Base-by-base conservation (phyloP, 1,140 invertebrate species). In the Reticulitermes speratus region DNA sequence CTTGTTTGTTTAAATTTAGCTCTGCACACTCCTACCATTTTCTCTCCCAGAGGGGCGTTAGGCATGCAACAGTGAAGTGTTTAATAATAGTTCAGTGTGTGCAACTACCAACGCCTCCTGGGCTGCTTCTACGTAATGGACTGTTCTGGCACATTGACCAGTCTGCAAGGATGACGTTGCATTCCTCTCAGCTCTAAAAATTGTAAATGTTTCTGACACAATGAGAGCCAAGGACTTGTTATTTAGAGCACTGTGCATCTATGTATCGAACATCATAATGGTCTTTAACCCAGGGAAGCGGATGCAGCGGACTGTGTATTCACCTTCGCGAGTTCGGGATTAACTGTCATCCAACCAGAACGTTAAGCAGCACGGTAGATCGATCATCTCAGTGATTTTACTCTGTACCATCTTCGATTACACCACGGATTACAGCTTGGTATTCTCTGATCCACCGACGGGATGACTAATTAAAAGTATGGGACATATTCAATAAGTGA, bases 121-220 rank as follows among this genome's bases (percentile, higher is more conserved):
- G 65, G n/a, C 65, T 30, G 65, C 0, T 65, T 65, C 65, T 75
- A 75, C 65, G 65, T 75, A 75, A 30, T 75, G 65, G 65, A 75
- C 65, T 75, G 65, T 75, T 30, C 65, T 75, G 65, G 65, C 65
- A 75, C 65, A 75, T 75, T 75, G 65, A 75, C 65, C 65, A 75
- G 65, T 30, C 25, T 75, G 65, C 65, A 75, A 75, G 65, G 25
- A 75, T 75, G 65, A 75, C 65, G 65, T 75, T 30, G 7, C n/a
- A 30, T 75, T 75, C n/a, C 65, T 9, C 65, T n/a, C 14, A 75
- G 65, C 65, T 30, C 65, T 8, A 75, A 25, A 75, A 75, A 75
- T 75, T 75, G n/a, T 14, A 75, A 75, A 75, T 75, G n/a, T 75
- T 75, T n/a, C 65, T n/a, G n/a, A 75, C 65, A 75, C 65, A 75